Base-by-base conservation (phyloP, 2,888 invertebrate genomes). In the Mesochorus sp. region DNA sequence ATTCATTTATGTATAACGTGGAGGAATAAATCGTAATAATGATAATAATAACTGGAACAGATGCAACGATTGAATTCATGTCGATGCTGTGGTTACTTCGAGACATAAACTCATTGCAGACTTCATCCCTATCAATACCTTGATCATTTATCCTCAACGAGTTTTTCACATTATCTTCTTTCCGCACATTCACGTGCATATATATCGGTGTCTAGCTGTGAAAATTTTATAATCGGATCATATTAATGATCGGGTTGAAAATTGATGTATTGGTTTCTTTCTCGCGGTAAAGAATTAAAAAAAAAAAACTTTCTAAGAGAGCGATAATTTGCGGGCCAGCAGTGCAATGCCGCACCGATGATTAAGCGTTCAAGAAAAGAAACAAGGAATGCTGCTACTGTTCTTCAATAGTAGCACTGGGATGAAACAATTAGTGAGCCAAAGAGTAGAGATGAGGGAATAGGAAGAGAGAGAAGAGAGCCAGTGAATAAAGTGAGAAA, bases 371-470 rank as follows among this genome's bases (percentile, higher is more conserved):
- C 67, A 34, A 47, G 37, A 51, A 74, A 74, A 70, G 77, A 75
- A 80, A 62, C 39, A 62, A 34, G 67, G 71, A 42, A 42, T 55
- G 64, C 62, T 59, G 68, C 55, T 49, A 49, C 39, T 59, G 28
- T 26, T 77, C 72, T 64, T 55, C 19, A 47, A 28, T 44, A 53
- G 57, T 57, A 74, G 53, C 51, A 64, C 55, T 62, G 44, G 68
- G 78, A 78, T 78, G 75, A 76, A 78, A 75, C 75, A 80, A 80
- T 80, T 78, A 76, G 78, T 64, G 64, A 78, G 64, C 59, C 73
- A 42, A 78, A 78, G 62, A 74, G 78, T 14, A 51, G 28, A 74
- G 73, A 70, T 37, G 68, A 64, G 59, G 51, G 37, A 68, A 68
- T 49, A 42, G 31, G 21, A 44, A 55, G 44, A 68, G 39, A 17